Conservation (phyloP, 2,113 vertebrate genomes). For the Istiophorus platypterus region DNA sequence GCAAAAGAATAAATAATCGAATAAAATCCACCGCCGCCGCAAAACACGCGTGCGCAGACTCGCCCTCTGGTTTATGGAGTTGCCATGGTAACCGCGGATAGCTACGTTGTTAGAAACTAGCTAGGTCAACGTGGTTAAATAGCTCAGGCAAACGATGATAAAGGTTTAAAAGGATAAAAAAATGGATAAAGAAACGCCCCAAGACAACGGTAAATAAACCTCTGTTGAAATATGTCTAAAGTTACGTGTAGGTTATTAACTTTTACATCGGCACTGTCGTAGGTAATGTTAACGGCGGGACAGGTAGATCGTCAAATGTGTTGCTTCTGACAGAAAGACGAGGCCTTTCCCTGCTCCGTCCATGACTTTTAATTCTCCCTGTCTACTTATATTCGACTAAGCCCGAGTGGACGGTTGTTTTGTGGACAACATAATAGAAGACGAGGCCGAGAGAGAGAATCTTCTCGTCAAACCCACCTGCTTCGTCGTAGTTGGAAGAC, state of each 20-base stretch:
- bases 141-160: neutral
- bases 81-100: conserved; percentile 59
- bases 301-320: no score
- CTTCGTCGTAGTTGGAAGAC: conserved; percentile 92
- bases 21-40: no score
- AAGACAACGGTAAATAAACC: conserved; percentile 10
- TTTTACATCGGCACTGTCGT: neutral
- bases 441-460: conserved; percentile 88
- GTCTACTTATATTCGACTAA: neutral
- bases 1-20: no score
- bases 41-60: neutral
- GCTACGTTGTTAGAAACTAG: neutral
- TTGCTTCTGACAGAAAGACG: neutral
- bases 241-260: neutral
- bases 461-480: conserved; percentile 90
- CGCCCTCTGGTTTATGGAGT: no score
- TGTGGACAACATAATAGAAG: conserved; percentile 88
- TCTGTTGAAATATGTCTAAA: neutral
- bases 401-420: conserved; percentile 63
- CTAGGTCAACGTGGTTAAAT: neutral
- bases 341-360: neutral
- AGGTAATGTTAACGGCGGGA: no score
- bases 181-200: neutral
- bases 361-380: neutral
- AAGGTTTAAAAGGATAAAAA: neutral